A percentile compares a stretch with the other conserved stretches of the same genome.
phyloP scores from a whole-genome alignment of 2,888 invertebrate species.

The Pharmacophagus antenor region DNA sequence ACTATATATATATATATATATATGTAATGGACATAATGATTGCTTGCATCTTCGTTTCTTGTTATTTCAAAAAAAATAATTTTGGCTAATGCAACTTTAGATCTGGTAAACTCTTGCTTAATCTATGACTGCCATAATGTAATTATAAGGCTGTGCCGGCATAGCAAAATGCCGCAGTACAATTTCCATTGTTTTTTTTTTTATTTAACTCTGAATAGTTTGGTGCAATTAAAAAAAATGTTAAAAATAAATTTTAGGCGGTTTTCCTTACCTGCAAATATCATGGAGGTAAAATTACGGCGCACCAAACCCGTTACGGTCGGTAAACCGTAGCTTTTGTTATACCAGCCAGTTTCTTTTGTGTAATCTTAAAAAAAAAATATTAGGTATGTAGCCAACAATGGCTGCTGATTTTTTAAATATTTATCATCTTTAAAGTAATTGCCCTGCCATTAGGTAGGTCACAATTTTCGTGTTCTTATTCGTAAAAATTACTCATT shows the following conservation, averaged over 20 bases:
- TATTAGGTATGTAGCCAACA: background rate
- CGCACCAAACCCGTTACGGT: constrained; percentile 1
- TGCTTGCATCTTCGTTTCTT: no score
- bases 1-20: no score
- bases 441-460: background rate
- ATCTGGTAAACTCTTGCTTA: no score
- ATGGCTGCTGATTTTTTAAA: background rate
- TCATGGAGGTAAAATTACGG: constrained; percentile 9
- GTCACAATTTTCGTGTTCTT: background rate
- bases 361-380: background rate
- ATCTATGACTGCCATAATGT: no score
- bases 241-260: background rate
- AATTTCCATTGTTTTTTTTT: no score
- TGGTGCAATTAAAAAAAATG: background rate
- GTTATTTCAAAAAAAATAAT: no score
- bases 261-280: constrained; percentile 4
- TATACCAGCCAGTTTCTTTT: background rate
- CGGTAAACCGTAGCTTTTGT: constrained; percentile 10
- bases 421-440: background rate
- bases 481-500: background rate
- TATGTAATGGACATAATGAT: no score
- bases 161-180: no score
- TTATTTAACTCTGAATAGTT: background rate
- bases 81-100: no score
- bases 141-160: no score